Evolutionary conservation across 2,888 invertebrate genomes (phyloP).

Genomic region (Hypomecis atomaria): DNA sequence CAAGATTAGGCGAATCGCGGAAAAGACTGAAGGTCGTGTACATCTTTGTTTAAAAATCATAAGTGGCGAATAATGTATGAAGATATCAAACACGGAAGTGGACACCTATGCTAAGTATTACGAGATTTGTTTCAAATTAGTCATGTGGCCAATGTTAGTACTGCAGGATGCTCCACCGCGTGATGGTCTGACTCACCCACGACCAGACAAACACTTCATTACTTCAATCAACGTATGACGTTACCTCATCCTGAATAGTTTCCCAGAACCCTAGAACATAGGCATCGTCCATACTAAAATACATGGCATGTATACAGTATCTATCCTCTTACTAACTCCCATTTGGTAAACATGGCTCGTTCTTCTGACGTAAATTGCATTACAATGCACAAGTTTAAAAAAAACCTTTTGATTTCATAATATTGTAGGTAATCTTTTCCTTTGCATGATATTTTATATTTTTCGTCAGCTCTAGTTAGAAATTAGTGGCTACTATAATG

Average conservation of each 20-base stretch:
- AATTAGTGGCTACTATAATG: not conserved
- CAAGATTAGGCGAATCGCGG: constrained; percentile 61
- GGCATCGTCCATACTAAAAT: too few species aligned
- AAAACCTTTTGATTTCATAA: too few species aligned
- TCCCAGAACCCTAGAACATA: constrained; percentile 45
- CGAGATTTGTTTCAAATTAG: constrained; percentile 45
- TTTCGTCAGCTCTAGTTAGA: too few species aligned
- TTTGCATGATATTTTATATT: too few species aligned
- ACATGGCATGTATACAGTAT: too few species aligned
- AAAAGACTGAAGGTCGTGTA: constrained; percentile 64
- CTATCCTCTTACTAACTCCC: too few species aligned
- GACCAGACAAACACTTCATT: constrained; percentile 54
- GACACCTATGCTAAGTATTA: constrained; percentile 22
- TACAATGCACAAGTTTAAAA: too few species aligned
- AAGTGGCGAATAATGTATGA: constrained; percentile 45
- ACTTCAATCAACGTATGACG: constrained; percentile 56
- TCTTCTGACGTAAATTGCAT: too few species aligned
- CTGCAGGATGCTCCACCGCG: constrained; percentile 44
- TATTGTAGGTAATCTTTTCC: too few species aligned
- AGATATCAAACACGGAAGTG: constrained; percentile 57
- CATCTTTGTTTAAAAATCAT: constrained; percentile 47
- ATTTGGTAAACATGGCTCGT: too few species aligned
- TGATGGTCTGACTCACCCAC: constrained; percentile 55
- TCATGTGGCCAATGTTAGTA: constrained; percentile 42
- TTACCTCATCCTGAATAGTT: constrained; percentile 51